A percentile compares a stretch with the other conserved stretches of the same genome.
phyloP scores from a whole-genome alignment of 2,113 vertebrate species.

The Callipepla squamata region DNA sequence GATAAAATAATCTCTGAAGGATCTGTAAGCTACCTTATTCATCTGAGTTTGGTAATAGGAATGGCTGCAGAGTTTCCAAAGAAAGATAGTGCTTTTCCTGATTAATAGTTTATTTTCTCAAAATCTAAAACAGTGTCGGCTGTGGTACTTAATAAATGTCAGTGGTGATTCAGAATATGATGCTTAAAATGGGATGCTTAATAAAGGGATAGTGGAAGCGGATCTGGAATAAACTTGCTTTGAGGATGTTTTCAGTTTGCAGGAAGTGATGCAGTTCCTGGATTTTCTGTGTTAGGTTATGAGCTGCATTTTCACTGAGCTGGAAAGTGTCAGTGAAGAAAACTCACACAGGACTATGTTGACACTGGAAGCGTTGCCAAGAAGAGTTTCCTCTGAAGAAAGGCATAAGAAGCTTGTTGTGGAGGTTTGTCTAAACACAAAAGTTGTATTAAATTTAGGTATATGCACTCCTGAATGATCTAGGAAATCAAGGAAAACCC shows the following conservation, averaged over 20 bases:
- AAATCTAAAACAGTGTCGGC: background rate
- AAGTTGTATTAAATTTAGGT: background rate
- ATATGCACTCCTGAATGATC: background rate
- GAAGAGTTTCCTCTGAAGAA: background rate
- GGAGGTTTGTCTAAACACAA: background rate
- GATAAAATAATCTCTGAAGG: background rate
- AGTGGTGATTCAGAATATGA: background rate
- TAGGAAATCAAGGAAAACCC: background rate
- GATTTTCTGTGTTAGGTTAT: background rate
- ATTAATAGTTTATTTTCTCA: background rate
- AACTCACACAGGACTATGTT: background rate
- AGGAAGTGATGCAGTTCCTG: background rate
- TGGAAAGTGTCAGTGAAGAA: background rate
- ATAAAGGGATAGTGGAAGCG: background rate
- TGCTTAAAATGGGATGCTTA: background rate
- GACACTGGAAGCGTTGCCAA: background rate
- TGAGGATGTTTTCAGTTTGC: fast-evolving
- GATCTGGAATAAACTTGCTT: background rate
- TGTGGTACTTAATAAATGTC: background rate
- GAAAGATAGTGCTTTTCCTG: background rate
- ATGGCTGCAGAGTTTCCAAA: background rate
- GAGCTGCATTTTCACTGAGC: background rate
- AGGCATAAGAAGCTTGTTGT: background rate
- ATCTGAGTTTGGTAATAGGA: background rate
- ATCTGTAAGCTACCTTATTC: background rate